Evolutionary conservation across 2,113 vertebrate genomes (phyloP).

Genomic region (Neolamprologus toae): DNA sequence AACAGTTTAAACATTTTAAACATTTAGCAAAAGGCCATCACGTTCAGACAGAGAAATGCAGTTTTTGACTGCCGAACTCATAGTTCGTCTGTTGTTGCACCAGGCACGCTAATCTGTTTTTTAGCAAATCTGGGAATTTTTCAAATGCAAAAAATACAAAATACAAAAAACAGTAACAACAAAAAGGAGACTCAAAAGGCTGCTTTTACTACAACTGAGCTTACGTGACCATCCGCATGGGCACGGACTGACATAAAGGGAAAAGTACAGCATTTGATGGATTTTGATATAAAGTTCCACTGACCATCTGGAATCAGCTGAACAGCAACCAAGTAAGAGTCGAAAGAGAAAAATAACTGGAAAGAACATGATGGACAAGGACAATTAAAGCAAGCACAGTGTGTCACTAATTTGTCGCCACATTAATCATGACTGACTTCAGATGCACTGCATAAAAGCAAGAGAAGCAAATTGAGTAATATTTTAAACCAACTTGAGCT

Average conservation of each 20-base stretch:
- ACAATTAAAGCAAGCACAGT: neutral
- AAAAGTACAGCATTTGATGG: neutral
- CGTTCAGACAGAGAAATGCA: neutral
- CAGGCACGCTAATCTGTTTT: neutral
- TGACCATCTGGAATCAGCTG: neutral
- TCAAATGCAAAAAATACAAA: neutral
- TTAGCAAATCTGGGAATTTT: neutral
- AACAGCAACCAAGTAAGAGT: neutral
- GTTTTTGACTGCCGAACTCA: neutral
- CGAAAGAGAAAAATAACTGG: neutral
- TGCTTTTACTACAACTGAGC: neutral
- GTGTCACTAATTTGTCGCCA: neutral
- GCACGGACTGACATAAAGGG: neutral
- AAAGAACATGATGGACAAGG: constrained; percentile 1
- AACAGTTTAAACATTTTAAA: neutral
- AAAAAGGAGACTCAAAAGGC: neutral
- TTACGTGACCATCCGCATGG: neutral
- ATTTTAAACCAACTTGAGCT: neutral
- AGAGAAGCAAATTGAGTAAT: neutral
- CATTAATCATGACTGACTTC: constrained; percentile 15
- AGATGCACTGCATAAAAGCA: neutral
- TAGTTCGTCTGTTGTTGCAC: neutral
- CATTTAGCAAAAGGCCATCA: neutral
- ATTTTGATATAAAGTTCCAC: neutral
- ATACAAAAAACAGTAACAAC: neutral